These are phyloP conservation scores for Daphoenositta chrysoptera DNA, from an alignment of 2,113 vertebrate genomes.

Conservation along the genomic window DNA sequence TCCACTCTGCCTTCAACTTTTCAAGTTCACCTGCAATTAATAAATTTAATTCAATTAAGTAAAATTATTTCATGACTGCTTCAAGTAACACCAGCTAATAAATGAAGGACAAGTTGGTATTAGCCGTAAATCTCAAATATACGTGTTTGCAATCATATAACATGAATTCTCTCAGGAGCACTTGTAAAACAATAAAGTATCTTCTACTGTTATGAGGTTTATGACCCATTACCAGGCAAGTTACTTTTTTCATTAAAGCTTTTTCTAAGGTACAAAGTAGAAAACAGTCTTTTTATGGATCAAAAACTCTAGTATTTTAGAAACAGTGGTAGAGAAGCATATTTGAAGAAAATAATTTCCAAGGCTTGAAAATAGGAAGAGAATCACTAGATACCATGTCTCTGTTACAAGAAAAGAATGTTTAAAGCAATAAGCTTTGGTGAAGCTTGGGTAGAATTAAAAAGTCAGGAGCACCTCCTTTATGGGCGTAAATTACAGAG, in stretches of 20 bases:
- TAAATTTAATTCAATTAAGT: background rate
- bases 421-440: background rate
- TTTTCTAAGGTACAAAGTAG: background rate
- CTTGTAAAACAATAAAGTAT: background rate
- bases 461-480: background rate
- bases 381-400: background rate
- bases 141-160: background rate
- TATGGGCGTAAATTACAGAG: background rate
- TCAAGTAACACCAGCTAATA: background rate
- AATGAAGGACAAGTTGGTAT: background rate
- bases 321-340: background rate
- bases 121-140: background rate
- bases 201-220: background rate
- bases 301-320: background rate
- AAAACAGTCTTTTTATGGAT: background rate
- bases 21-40: conserved; percentile 81
- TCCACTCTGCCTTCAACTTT: conserved; percentile 82
- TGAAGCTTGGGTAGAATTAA: background rate
- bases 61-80: background rate
- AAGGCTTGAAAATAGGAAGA: background rate
- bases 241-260: background rate
- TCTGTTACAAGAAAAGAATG: background rate
- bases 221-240: background rate
- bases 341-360: background rate
- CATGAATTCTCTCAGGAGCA: background rate